These are phyloP conservation scores for Muraenolepis orangiensis DNA, from an alignment of 2,797 vertebrate genomes.

Conservation along the genomic window DNA sequence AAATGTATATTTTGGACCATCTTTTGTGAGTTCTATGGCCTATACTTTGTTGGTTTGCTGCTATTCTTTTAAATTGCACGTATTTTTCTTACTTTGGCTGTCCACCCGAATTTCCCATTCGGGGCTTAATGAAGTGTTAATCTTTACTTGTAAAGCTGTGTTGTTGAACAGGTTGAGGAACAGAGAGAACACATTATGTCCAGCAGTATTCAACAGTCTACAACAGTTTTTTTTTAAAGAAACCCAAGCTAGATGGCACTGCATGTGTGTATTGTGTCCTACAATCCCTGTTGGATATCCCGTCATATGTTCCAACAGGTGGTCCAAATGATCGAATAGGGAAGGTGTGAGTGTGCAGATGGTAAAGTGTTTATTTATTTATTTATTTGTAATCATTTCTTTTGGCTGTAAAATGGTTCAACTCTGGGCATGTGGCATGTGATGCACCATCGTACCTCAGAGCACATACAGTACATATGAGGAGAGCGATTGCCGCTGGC, in stretches of 20 bases:
- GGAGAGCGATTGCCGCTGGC: background rate
- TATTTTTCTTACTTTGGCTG: no score
- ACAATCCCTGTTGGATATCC: background rate
- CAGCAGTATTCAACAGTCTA: no score
- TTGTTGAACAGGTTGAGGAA: background rate
- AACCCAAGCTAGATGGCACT: no score
- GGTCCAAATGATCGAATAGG: conserved; percentile 11
- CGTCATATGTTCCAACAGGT: conserved; percentile 2
- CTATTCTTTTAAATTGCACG: no score
- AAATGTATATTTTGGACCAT: background rate
- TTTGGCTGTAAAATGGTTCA: conserved; percentile 14
- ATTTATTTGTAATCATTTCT: background rate
- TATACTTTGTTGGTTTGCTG: background rate
- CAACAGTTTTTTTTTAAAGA: no score
- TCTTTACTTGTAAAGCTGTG: background rate
- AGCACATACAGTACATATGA: background rate
- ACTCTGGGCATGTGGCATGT: background rate
- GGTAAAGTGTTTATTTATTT: background rate
- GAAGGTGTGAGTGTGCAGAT: conserved; percentile 9
- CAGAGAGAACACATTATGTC: no score
- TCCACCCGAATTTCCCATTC: no score
- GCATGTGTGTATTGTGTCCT: background rate
- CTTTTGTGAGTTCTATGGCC: background rate
- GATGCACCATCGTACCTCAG: background rate
- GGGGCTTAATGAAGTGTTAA: background rate